Percentiles rank a stretch among this genome's conserved stretches.
Evolutionary conservation across 2,888 invertebrate genomes (phyloP).

Genomic region (Electrophaes corylata): DNA sequence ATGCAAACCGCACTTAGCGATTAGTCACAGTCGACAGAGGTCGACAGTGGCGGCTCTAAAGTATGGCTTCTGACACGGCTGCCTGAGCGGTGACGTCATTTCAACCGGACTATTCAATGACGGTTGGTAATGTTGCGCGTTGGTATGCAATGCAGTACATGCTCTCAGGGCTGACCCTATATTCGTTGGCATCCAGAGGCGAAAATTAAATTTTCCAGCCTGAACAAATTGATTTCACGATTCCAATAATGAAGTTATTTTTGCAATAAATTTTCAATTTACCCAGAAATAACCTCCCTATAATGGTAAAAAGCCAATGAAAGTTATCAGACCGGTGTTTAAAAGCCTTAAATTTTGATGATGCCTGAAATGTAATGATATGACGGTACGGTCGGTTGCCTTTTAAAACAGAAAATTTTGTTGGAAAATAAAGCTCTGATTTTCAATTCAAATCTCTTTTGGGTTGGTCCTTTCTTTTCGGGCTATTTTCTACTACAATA

Average conservation of each 20-base stretch:
- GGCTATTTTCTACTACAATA: not conserved
- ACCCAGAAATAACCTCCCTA: slow-evolving; percentile 25
- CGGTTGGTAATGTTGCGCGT: slow-evolving; percentile 47
- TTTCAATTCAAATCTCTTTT: not conserved
- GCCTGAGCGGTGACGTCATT: slow-evolving; percentile 77
- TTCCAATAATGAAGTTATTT: slow-evolving; percentile 34
- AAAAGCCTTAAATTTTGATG: slow-evolving; percentile 22
- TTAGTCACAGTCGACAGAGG: slow-evolving; percentile 47
- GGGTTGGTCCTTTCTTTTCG: not conserved
- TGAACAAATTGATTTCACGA: slow-evolving; percentile 28
- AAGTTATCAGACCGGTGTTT: slow-evolving; percentile 22
- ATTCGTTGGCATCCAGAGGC: slow-evolving; percentile 28
- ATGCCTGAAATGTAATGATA: slow-evolving; percentile 12
- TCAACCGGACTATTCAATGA: slow-evolving; percentile 60
- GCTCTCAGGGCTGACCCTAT: slow-evolving; percentile 45
- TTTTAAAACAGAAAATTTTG: not conserved
- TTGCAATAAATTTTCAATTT: slow-evolving; percentile 28
- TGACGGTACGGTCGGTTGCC: not conserved
- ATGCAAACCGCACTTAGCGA: slow-evolving; percentile 58
- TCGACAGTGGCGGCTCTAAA: slow-evolving; percentile 45
- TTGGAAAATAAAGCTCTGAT: not conserved
- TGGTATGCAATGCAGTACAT: slow-evolving; percentile 30
- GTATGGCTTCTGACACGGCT: slow-evolving; percentile 78
- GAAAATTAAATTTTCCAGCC: slow-evolving; percentile 35
- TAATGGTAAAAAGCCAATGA: slow-evolving; percentile 26